Base-by-base conservation (phyloP, 2,113 vertebrate species). In the Trinectes maculatus region DNA sequence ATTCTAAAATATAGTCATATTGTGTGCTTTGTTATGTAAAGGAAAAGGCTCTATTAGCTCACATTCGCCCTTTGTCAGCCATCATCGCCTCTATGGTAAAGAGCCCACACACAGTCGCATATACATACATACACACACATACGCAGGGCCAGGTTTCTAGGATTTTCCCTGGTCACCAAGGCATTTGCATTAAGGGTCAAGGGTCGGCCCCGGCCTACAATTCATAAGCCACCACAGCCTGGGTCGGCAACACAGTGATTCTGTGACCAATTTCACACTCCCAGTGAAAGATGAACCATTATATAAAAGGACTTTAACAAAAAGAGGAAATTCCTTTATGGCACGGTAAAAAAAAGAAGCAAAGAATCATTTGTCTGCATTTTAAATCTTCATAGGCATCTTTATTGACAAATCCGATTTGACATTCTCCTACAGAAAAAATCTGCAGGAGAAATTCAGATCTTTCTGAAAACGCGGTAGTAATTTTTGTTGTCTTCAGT, bases 101-200 rank as follows among this genome's bases (percentile, higher is more conserved):
- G n/a, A n/a, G n/a, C n/a, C n/a, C n/a, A 11, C 28, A 53, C 33
- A 19, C 31, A 25, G 21, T 62, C 11, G 11, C 43, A 40, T 39
- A 25, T 8, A 22, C 36, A 26, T 28, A 59, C 40, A 15, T 4
- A 39, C 42, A 16, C 11, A 44, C 11, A 28, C 12, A 46, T 5
- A 62, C 60, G 43, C 25, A 48, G 42, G 8, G 8, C 31, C 34
- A 29, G 34, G 57, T 71, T 78, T 82, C 44, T 61, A 34, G 46
- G 51, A 71, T 83, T 88, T 51, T 85, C 64, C 42, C 42, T 22
- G 53, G 71, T 85, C 78, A 83, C 74, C 73, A 82, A 74, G 59
- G 79, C 88, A 78, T 90, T 83, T 83, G 84, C 85, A 77, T 83
- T 42, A 53, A 26, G 40, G 85, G 87, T 89, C 84, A 88, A 37